Evolutionary conservation across 2,888 invertebrate species (phyloP).

Genomic region (Metalampra italica): DNA sequence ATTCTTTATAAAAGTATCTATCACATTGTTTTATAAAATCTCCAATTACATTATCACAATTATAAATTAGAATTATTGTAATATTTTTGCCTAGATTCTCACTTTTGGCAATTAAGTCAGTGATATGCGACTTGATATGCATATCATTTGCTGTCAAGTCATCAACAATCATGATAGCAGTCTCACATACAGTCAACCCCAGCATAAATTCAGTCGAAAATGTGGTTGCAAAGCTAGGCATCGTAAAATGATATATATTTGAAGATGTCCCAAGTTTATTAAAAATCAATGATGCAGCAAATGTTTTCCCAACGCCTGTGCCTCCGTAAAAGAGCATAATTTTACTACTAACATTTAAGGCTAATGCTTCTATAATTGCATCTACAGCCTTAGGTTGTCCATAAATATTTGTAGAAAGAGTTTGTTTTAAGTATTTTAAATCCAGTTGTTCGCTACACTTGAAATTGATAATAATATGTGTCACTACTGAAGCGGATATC

Average conservation of each 20-base stretch:
- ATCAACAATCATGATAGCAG: constrained; percentile 54
- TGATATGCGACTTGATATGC: constrained; percentile 33
- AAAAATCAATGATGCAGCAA: constrained; percentile 47
- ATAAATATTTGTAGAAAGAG: constrained; percentile 40
- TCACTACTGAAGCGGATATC: constrained; percentile 30
- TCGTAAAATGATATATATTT: constrained; percentile 65
- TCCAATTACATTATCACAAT: constrained; percentile 41
- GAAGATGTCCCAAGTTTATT: constrained; percentile 40
- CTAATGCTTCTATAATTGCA: constrained; percentile 39
- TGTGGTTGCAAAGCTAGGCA: constrained; percentile 52
- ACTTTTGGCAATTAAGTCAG: constrained; percentile 45
- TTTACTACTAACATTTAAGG: constrained; percentile 35
- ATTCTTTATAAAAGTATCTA: constrained; percentile 27
- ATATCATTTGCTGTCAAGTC: constrained; percentile 45
- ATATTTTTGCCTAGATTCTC: constrained; percentile 42
- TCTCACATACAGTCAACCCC: constrained; percentile 53
- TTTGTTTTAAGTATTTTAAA: constrained; percentile 26
- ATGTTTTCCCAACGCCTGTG: constrained; percentile 70
- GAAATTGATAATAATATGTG: constrained; percentile 34
- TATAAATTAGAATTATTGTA: constrained; percentile 57
- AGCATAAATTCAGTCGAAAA: constrained; percentile 51
- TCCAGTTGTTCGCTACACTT: constrained; percentile 46
- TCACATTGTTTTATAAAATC: constrained; percentile 43
- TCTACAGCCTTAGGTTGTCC: constrained; percentile 51
- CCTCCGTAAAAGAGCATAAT: constrained; percentile 61